These are phyloP conservation scores for Parotia lawesii DNA, from an alignment of 2,113 vertebrate species.

Conservation along the genomic window DNA sequence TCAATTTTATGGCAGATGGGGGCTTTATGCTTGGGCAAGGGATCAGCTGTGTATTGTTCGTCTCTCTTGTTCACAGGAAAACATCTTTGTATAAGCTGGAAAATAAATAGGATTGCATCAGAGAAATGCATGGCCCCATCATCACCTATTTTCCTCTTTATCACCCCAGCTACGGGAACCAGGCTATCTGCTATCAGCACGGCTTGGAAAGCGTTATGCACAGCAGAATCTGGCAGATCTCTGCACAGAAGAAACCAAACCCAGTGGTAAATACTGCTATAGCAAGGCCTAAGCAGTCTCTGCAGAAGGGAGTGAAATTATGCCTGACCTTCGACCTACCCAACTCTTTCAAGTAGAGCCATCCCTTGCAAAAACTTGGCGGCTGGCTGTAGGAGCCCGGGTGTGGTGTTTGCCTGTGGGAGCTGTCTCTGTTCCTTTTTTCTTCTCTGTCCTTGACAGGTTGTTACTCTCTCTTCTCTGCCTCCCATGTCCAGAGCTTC, in stretches of 20 bases:
- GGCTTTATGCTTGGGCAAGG: neutral
- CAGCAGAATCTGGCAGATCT: conserved; percentile 18
- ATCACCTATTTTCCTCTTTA: neutral
- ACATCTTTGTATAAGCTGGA: neutral
- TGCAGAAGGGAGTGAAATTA: conserved; percentile 54
- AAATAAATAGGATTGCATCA: conserved; percentile 1
- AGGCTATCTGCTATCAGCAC: neutral
- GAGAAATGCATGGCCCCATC: neutral
- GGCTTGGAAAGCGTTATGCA: neutral
- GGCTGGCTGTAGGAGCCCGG: neutral
- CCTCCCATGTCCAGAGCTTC: neutral
- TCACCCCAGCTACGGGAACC: neutral
- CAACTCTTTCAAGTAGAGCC: conserved; percentile 54
- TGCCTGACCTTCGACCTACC: conserved; percentile 14
- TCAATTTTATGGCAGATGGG: neutral
- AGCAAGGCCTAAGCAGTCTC: conserved; percentile 36
- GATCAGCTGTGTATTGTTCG: neutral
- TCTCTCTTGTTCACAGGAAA: neutral
- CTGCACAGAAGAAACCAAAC: conserved; percentile 26
- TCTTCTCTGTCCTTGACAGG: conserved; percentile 5
- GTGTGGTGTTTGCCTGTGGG: neutral
- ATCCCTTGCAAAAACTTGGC: conserved; percentile 40
- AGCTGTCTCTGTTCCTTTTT: neutral
- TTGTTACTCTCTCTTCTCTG: neutral
- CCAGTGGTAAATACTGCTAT: conserved; percentile 41